Conservation (phyloP, 2,888 invertebrate genomes). For the Yponomeuta sedellus region DNA sequence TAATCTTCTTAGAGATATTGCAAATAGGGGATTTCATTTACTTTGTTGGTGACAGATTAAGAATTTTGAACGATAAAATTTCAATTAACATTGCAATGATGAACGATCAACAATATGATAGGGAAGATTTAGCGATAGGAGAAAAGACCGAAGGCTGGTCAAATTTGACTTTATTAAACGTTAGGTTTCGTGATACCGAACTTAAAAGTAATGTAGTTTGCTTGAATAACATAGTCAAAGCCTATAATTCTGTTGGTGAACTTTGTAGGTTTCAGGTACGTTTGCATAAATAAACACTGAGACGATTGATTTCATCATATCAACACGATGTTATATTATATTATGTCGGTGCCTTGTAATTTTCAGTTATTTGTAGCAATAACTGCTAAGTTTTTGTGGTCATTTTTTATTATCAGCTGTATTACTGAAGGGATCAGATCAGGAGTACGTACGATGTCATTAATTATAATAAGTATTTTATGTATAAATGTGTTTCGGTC, state of each 20-base stretch:
- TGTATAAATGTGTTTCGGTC: no score
- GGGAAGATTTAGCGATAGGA: neutral
- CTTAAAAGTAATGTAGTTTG: neutral
- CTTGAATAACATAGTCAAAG: neutral
- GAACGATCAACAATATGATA: neutral
- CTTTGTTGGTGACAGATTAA: neutral
- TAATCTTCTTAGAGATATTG: neutral
- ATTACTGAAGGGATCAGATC: neutral
- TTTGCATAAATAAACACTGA: neutral
- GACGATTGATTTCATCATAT: neutral
- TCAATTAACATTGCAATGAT: neutral
- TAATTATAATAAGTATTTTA: neutral
- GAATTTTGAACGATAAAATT: neutral
- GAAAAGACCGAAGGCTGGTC: neutral
- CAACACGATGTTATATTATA: neutral
- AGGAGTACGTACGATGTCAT: neutral
- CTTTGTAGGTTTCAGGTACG: neutral
- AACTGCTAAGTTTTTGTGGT: neutral
- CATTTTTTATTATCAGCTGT: neutral
- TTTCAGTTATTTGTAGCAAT: neutral
- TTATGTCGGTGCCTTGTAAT: neutral
- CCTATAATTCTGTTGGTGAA: neutral
- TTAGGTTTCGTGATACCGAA: neutral
- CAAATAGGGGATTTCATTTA: neutral
- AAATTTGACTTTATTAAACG: neutral